These are phyloP conservation scores for Semicossyphus pulcher DNA, from an alignment of 2,113 vertebrate genomes.

Conservation along the genomic window DNA sequence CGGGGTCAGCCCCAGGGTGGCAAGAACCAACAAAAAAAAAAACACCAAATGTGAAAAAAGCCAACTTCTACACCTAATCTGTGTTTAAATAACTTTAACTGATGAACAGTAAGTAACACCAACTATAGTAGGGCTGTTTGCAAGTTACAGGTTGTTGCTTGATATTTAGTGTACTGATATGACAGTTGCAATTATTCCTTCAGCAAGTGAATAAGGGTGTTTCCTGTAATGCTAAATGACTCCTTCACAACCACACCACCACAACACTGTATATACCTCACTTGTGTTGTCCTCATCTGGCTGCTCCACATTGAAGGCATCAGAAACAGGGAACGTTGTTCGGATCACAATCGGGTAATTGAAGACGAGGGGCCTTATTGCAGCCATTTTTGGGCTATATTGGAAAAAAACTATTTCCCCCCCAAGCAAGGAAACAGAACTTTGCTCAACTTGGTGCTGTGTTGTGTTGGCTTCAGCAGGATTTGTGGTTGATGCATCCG, in stretches of 20 bases:
- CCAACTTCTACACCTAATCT: not conserved
- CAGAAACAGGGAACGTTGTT: not conserved
- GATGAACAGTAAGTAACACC: not conserved
- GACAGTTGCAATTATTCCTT: no score
- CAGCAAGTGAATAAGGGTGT: not conserved
- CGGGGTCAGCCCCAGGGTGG: no score
- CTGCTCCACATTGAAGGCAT: not conserved
- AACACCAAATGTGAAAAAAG: no score
- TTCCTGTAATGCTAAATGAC: not conserved
- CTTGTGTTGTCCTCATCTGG: not conserved
- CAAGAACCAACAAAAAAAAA: no score
- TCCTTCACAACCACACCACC: no score
- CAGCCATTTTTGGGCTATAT: constrained; percentile 10
- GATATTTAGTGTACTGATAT: no score
- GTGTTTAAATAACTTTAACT: not conserved
- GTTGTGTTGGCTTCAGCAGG: not conserved
- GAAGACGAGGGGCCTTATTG: constrained; percentile 22
- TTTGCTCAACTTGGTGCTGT: not conserved
- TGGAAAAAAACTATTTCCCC: constrained; percentile 13
- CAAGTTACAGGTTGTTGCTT: no score
- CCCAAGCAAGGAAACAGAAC: not conserved
- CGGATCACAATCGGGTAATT: constrained; percentile 19
- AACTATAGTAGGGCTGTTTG: not conserved
- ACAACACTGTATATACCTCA: constrained; percentile 3
- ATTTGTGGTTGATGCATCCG: not conserved